A percentile compares a stretch with the other conserved stretches of the same genome.
Conservation (phyloP, 2,797 vertebrate species). For the Hippocampus kuda region DNA sequence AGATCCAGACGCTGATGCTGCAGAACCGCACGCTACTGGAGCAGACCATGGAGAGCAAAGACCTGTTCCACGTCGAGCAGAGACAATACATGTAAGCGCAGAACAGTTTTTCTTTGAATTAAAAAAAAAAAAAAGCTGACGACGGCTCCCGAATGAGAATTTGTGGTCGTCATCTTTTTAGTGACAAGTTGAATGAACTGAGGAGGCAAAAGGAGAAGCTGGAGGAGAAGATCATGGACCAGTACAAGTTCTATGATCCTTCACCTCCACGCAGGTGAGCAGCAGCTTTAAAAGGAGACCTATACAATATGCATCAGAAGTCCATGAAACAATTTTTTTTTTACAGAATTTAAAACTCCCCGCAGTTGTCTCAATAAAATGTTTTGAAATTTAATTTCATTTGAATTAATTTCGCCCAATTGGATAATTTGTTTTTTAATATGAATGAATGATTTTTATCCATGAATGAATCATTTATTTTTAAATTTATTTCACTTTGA, state of each 20-base stretch:
- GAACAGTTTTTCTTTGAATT: neutral
- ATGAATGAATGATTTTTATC: neutral
- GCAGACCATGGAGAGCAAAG: conserved; percentile 99
- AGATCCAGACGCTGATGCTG: conserved; percentile 97
- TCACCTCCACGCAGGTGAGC: conserved; percentile 88
- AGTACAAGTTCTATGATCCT: conserved; percentile 97
- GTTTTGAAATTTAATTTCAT: neutral
- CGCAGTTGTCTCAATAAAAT: neutral
- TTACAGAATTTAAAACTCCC: neutral
- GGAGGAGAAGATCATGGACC: conserved; percentile 99
- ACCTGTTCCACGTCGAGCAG: conserved; percentile 96
- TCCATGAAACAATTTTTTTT: no score
- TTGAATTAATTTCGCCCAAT: neutral
- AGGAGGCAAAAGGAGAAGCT: conserved; percentile 96
- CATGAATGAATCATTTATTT: neutral
- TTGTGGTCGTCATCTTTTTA: conserved; percentile 32
- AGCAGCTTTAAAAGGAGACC: neutral
- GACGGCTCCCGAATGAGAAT: neutral
- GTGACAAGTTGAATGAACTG: conserved; percentile 94
- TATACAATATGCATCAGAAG: no score
- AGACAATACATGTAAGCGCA: conserved; percentile 87
- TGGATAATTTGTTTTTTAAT: no score
- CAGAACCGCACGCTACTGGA: conserved; percentile 93
- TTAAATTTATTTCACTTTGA: neutral
- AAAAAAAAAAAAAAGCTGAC: neutral